phyloP scores from a whole-genome alignment of 2,888 invertebrate species.

The Keiferia lycopersicella region DNA sequence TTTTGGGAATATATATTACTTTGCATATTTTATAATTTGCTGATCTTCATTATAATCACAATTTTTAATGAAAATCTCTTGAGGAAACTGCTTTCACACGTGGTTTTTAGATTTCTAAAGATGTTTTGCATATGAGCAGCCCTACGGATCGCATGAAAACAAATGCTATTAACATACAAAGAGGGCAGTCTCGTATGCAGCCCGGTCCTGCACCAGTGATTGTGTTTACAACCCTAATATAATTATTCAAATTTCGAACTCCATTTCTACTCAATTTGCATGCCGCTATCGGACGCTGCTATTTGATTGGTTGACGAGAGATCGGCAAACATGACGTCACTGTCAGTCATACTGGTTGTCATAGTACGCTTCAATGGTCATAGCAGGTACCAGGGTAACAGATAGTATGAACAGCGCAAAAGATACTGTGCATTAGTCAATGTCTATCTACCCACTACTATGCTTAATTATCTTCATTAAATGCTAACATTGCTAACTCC shows the following conservation, averaged over 20 bases:
- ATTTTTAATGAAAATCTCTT: too few relatives aligned
- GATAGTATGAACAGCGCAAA: too few relatives aligned
- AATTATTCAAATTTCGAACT: conserved; percentile 56
- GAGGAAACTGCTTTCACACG: too few relatives aligned
- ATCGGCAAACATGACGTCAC: conserved; percentile 12
- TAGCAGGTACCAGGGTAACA: too few relatives aligned
- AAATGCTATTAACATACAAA: conserved; percentile 65
- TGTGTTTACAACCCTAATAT: conserved; percentile 59
- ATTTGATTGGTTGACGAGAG: conserved; percentile 20
- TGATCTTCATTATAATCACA: too few relatives aligned
- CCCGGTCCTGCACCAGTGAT: conserved; percentile 43
- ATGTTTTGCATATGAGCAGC: conserved; percentile 34
- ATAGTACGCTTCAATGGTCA: neutral
- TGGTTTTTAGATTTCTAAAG: neutral
- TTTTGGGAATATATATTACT: too few relatives aligned
- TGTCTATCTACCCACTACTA: too few relatives aligned
- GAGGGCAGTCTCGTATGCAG: conserved; percentile 47
- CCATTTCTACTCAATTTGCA: conserved; percentile 34
- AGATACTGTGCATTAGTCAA: too few relatives aligned
- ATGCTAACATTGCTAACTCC: too few relatives aligned
- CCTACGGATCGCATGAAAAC: conserved; percentile 51
- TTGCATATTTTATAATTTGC: too few relatives aligned
- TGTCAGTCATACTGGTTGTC: conserved; percentile 4
- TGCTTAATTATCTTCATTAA: too few relatives aligned
- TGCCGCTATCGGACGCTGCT: conserved; percentile 17